Conservation (phyloP, 2,113 vertebrate species). For the Rhagologus leucostigma region DNA sequence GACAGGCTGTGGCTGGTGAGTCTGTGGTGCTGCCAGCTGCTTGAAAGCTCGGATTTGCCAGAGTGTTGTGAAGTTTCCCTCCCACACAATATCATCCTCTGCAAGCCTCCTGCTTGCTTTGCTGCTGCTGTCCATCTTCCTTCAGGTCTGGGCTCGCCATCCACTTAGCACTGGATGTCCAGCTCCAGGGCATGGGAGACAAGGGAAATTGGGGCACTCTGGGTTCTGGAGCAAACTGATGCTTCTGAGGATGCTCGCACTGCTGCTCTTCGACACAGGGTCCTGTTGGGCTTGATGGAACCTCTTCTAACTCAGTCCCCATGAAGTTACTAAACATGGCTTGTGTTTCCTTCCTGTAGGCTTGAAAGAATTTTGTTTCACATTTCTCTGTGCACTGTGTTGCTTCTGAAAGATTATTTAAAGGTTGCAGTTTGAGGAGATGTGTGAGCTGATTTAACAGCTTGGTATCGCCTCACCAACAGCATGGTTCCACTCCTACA, state of each 20-base stretch:
- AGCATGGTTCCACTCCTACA: neutral
- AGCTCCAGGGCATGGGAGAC: too few relatives aligned
- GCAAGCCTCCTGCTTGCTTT: neutral
- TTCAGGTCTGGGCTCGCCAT: neutral
- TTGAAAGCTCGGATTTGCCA: neutral
- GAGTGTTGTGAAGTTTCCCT: neutral
- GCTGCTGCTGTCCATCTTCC: neutral
- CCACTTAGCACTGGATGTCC: too few relatives aligned
- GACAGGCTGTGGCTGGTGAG: neutral
- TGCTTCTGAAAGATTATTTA: neutral
- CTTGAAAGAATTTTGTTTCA: neutral
- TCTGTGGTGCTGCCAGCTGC: neutral
- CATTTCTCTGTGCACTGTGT: neutral
- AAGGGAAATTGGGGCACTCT: neutral
- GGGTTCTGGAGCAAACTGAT: neutral
- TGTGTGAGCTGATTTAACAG: neutral
- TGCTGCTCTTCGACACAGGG: neutral
- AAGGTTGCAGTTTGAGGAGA: neutral
- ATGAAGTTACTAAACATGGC: neutral
- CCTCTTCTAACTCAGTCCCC: neutral
- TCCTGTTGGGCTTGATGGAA: neutral
- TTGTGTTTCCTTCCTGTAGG: neutral
- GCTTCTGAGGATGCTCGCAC: neutral
- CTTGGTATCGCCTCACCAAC: neutral
- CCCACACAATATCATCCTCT: accelerated